These are phyloP conservation scores for Anastrepha ludens DNA, from an alignment of 1,140 invertebrate genomes.

Conservation along the genomic window DNA sequence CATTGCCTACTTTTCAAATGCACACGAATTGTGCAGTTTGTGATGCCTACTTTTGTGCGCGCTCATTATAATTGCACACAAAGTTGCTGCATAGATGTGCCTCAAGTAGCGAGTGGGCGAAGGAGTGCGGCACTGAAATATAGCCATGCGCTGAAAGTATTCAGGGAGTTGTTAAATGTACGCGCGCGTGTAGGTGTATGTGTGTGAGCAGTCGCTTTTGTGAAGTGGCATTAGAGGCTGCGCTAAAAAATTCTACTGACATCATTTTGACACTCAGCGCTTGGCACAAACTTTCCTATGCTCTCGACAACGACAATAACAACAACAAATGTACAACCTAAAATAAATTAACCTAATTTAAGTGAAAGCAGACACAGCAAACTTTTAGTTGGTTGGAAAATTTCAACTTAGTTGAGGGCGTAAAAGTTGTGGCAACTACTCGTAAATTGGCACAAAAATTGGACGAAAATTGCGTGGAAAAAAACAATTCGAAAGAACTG, in stretches of 20 bases:
- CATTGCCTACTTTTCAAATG: constrained; percentile 9
- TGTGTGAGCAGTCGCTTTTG: not conserved
- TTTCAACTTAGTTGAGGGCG: constrained; percentile 21
- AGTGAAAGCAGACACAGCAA: constrained; percentile 27
- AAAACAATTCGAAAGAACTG: not conserved
- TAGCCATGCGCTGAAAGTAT: not conserved
- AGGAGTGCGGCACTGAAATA: not conserved
- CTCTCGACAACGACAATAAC: not conserved
- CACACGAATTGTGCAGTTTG: not conserved
- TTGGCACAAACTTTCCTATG: not conserved
- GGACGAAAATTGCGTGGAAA: not conserved
- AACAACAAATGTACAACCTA: not conserved
- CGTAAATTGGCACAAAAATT: constrained; percentile 23
- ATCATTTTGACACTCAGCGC: constrained; percentile 43
- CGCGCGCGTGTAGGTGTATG: not conserved
- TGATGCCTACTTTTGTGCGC: constrained; percentile 5
- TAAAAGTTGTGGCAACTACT: constrained; percentile 2
- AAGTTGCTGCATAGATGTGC: not conserved
- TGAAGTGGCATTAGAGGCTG: constrained; percentile 21
- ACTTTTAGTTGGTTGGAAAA: constrained; percentile 13
- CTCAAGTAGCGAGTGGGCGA: constrained; percentile 1
- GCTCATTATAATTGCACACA: constrained; percentile 16
- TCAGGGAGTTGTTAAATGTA: not conserved
- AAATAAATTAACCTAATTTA: constrained; percentile 51
- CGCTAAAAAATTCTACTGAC: constrained; percentile 13